Evolutionary conservation across 2,888 invertebrate genomes (phyloP).

Genomic region (Galerucella nymphaeae): DNA sequence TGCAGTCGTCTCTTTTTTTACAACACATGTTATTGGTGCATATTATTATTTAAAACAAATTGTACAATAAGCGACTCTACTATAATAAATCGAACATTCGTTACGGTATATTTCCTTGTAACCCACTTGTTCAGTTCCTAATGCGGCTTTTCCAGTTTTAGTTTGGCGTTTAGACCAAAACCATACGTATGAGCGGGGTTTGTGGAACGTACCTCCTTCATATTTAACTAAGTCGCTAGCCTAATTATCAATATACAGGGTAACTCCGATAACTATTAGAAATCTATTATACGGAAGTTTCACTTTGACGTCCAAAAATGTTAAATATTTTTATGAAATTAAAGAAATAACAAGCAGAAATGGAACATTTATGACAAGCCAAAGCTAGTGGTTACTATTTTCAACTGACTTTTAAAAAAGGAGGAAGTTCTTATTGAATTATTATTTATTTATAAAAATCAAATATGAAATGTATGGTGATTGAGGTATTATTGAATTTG

Average conservation of each 20-base stretch:
- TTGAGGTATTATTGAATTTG: too few relatives aligned
- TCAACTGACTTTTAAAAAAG: too few relatives aligned
- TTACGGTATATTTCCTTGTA: constrained; percentile 55
- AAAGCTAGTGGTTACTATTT: too few relatives aligned
- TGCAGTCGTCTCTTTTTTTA: too few relatives aligned
- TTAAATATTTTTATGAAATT: too few relatives aligned
- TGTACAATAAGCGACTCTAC: background rate
- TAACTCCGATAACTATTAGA: background rate
- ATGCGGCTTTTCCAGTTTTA: constrained; percentile 49
- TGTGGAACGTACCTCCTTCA: constrained; percentile 36
- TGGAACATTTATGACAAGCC: too few relatives aligned
- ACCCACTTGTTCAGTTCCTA: constrained; percentile 48
- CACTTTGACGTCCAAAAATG: too few relatives aligned
- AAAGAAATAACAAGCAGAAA: too few relatives aligned
- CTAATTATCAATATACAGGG: constrained; percentile 11
- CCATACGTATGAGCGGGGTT: constrained; percentile 38
- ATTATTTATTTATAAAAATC: too few relatives aligned
- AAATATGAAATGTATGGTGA: too few relatives aligned
- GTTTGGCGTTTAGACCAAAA: constrained; percentile 45
- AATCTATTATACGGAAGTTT: background rate
- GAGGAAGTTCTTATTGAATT: too few relatives aligned
- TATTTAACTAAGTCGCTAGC: background rate
- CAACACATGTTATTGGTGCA: too few relatives aligned
- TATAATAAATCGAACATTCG: constrained; percentile 37
- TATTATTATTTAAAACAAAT: background rate